These are phyloP conservation scores for Telmatochromis sp. DNA, from an alignment of 2,113 vertebrate species.

Conservation along the genomic window DNA sequence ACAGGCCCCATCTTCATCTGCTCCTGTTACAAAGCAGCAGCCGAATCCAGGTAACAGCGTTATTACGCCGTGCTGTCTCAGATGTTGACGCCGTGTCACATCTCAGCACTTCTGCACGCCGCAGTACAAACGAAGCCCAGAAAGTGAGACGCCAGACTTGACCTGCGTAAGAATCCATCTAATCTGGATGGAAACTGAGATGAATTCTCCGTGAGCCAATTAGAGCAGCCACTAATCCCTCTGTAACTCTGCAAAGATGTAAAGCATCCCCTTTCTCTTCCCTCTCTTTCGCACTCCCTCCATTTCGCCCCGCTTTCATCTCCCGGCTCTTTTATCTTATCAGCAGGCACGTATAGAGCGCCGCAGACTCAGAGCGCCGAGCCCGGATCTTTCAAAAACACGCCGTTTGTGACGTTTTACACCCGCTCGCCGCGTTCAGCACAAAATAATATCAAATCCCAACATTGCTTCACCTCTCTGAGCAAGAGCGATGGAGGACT, in stretches of 20 bases:
- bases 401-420: slow-evolving; percentile 41
- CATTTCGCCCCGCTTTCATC: slow-evolving; percentile 54
- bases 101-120: neutral
- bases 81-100: slow-evolving; percentile 4
- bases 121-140: slow-evolving; percentile 16
- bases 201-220: slow-evolving; percentile 62
- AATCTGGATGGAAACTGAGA: slow-evolving; percentile 59
- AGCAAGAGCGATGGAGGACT: slow-evolving; percentile 1
- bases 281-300: slow-evolving; percentile 21
- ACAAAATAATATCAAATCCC: slow-evolving; percentile 39
- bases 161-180: slow-evolving; percentile 45
- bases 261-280: slow-evolving; percentile 8
- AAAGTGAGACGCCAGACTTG: slow-evolving; percentile 11
- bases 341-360: slow-evolving; percentile 40
- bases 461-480: slow-evolving; percentile 17
- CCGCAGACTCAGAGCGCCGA: slow-evolving; percentile 7
- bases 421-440: slow-evolving; percentile 19
- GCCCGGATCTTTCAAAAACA: slow-evolving; percentile 40
- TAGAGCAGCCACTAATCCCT: slow-evolving; percentile 61
- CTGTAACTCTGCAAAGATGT: slow-evolving; percentile 40
- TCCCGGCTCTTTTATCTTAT: slow-evolving; percentile 59
- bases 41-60: neutral
- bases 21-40: neutral
- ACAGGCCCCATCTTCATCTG: neutral
- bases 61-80: neutral